These are phyloP conservation scores for Colaptes auratus DNA, from an alignment of 2,113 vertebrate genomes.

Conservation along the genomic window DNA sequence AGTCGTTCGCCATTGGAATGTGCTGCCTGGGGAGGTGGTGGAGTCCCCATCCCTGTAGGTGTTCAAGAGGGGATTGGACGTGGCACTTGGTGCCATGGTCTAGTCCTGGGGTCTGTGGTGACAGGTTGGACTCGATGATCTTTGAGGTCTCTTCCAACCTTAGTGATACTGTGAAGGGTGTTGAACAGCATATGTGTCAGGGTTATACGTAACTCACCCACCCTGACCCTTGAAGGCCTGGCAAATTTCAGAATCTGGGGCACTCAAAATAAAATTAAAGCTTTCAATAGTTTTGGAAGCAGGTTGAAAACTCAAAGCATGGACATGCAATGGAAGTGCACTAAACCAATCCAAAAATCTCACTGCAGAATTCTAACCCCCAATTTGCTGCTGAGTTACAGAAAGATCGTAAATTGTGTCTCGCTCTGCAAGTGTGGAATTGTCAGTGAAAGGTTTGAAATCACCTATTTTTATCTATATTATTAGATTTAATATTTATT, in stretches of 20 bases:
- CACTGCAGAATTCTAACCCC: not conserved
- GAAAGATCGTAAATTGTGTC: not conserved
- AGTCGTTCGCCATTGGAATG: no score
- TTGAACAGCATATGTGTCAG: not conserved
- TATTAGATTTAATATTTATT: not conserved
- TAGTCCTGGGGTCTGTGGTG: no score
- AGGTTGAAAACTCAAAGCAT: not conserved
- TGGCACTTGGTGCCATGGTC: no score
- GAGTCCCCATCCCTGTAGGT: no score
- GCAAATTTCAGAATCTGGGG: not conserved
- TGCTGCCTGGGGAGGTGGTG: no score
- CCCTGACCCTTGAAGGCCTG: not conserved
- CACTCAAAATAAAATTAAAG: not conserved
- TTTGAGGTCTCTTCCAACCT: no score
- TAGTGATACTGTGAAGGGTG: no score
- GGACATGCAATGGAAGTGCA: not conserved
- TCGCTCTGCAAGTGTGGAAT: not conserved
- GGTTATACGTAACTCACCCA: not conserved
- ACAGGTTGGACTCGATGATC: no score
- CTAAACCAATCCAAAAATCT: not conserved
- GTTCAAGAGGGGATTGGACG: no score
- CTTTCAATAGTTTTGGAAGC: not conserved
- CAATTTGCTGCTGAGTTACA: not conserved
- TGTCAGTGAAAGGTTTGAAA: not conserved
- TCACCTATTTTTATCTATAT: not conserved